Base-by-base conservation (phyloP, 2,797 vertebrate genomes). In the Halcyon chelicuti region DNA sequence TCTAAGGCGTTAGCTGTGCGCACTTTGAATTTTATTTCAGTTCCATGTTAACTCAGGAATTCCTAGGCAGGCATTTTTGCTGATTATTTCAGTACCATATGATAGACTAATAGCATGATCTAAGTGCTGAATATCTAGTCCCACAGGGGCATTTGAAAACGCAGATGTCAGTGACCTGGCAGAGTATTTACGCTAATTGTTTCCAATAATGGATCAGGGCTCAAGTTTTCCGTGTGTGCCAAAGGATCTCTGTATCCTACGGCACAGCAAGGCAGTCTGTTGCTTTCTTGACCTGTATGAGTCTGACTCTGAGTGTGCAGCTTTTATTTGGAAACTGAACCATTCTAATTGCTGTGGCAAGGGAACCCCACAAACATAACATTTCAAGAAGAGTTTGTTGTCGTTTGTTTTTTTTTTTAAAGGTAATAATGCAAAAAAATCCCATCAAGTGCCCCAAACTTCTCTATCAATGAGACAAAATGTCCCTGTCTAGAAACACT, bases 171-270 rank as follows among this genome's bases (percentile, higher is more conserved):
- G 3, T 74, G 84, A 74, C 81, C 44, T 80, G 57, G 57, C 49
- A 76, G 75, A 75, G 72, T 83, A 73, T 92, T 82, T 95, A 74
- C 54, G 86, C 46, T 93, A 58, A 85, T 85, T 37, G 40, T 52
- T 96, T 94, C 86, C 82, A 80, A 31, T 86, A 91, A 77, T 28
- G 75, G 57, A 68, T 51, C 81, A 62, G 35, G 58, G 42, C 58
- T 91, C 44, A 40, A 21, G 42, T 37, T 80, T 67, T 52, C 61
- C 1, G 0, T 29, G 46, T 15, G 39, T 65, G 31, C 62, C 68
- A 65, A 39, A 72, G 49, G 49, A 79, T 86, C 25, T 80, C 37
- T 0, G 1, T 70, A 28, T 46, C 65, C 71, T 42, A 35, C 0
- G 10, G 42, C 47, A 63, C 22, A 66, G 65, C 26, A 85, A 46